These are phyloP conservation scores for Pycnonotus jocosus DNA, from an alignment of 2,113 vertebrate genomes.

Conservation along the genomic window DNA sequence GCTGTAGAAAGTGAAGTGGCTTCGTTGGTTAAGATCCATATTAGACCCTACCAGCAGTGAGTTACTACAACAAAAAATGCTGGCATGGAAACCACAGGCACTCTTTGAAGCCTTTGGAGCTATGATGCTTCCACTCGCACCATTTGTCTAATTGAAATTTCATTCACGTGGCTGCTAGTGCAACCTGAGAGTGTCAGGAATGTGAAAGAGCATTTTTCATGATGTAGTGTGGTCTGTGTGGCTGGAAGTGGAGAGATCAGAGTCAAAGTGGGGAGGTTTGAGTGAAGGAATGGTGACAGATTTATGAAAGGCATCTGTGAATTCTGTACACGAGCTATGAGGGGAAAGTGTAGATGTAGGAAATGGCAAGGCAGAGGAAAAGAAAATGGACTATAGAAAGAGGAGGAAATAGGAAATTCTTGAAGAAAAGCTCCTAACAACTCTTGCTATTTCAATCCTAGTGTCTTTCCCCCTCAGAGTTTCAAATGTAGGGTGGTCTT, in stretches of 20 bases:
- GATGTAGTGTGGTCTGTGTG: background rate
- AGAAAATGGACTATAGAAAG: background rate
- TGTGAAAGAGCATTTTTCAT: background rate
- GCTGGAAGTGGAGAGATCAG: background rate
- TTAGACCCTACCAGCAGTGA: background rate
- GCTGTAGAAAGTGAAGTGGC: conserved; percentile 20
- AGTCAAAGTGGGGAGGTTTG: background rate
- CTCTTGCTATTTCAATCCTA: background rate
- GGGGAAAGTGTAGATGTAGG: background rate
- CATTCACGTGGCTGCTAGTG: background rate
- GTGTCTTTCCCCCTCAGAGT: background rate
- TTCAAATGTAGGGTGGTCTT: background rate
- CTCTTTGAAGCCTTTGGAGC: conserved; percentile 28
- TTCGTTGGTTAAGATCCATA: conserved; percentile 4
- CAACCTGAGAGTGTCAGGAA: background rate
- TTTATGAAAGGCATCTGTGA: background rate
- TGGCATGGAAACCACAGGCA: background rate
- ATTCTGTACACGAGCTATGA: background rate
- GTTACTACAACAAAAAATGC: conserved; percentile 24
- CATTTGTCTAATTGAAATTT: background rate
- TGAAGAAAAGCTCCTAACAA: background rate
- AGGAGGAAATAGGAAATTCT: background rate
- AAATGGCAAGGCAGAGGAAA: background rate
- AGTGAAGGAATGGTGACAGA: background rate
- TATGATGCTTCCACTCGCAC: background rate